Evolutionary conservation across 2,888 invertebrate species (phyloP).

Genomic region (Aleiodes leptofemur): DNA sequence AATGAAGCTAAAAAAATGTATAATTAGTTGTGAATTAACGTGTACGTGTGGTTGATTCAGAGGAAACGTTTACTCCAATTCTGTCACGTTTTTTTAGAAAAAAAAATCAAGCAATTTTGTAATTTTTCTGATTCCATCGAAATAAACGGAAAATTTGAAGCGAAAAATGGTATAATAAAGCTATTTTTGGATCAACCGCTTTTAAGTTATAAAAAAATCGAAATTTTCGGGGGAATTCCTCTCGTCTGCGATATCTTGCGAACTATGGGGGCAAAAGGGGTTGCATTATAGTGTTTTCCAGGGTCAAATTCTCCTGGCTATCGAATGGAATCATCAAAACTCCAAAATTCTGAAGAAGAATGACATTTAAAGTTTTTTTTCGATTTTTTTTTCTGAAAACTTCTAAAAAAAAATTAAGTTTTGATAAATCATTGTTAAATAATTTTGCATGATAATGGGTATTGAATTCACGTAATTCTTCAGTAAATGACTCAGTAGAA

Average conservation of each 20-base stretch:
- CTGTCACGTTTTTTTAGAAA: too few relatives aligned
- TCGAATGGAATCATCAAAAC: too few relatives aligned
- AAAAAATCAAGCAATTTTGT: too few relatives aligned
- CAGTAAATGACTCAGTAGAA: constrained; percentile 8
- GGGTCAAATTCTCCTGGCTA: too few relatives aligned
- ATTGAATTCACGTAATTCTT: constrained; percentile 19
- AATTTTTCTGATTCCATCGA: too few relatives aligned
- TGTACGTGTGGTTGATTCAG: constrained; percentile 8
- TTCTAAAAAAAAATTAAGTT: background rate
- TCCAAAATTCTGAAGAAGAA: background rate
- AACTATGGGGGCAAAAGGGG: background rate
- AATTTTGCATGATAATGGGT: background rate
- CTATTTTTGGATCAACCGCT: too few relatives aligned
- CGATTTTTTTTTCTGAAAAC: background rate
- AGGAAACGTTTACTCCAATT: background rate
- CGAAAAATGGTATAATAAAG: too few relatives aligned
- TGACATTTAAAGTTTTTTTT: background rate
- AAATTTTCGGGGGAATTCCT: too few relatives aligned
- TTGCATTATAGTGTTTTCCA: background rate
- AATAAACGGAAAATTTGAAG: too few relatives aligned
- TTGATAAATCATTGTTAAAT: background rate
- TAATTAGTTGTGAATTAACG: constrained; percentile 19
- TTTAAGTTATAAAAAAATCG: too few relatives aligned
- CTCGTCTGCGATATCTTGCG: background rate
- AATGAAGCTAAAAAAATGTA: constrained; percentile 3